Conservation (phyloP, 2,797 vertebrate genomes). For the Rhinatrema bivittatum region DNA sequence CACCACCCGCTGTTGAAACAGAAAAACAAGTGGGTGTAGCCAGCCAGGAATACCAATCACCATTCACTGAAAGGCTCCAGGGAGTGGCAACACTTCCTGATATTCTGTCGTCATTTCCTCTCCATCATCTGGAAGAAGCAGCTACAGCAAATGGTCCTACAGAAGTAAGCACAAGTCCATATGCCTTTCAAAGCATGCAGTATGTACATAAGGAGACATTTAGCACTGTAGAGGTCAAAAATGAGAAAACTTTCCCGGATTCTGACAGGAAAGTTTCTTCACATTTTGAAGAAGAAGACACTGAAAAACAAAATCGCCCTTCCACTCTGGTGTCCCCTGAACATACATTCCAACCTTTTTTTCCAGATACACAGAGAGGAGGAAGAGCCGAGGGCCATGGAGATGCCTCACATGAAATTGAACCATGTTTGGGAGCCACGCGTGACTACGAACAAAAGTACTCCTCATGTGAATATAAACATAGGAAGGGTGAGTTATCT, state of each 20-base stretch:
- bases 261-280: slow-evolving; percentile 34
- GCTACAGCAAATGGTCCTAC: slow-evolving; percentile 71
- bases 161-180: slow-evolving; percentile 59
- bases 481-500: slow-evolving; percentile 79
- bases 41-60: slow-evolving; percentile 7
- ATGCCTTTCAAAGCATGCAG: slow-evolving; percentile 22
- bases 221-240: slow-evolving; percentile 16
- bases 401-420: slow-evolving; percentile 49
- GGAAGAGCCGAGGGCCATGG: slow-evolving; percentile 37
- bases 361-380: slow-evolving; percentile 31
- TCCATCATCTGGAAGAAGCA: slow-evolving; percentile 32
- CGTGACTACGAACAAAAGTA: slow-evolving; percentile 51
- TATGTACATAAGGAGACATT: slow-evolving; percentile 36
- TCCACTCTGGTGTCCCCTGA: slow-evolving; percentile 72
- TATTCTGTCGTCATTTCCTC: slow-evolving; percentile 52
- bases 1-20: neutral
- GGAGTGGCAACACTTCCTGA: slow-evolving; percentile 43
- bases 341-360: slow-evolving; percentile 53
- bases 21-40: slow-evolving; percentile 25
- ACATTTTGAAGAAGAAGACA: slow-evolving; percentile 41
- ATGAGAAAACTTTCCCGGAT: slow-evolving; percentile 24
- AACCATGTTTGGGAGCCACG: slow-evolving; percentile 55
- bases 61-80: slow-evolving; percentile 31
- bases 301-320: slow-evolving; percentile 68
- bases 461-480: slow-evolving; percentile 70